Base-by-base conservation (phyloP, 2,888 invertebrate genomes). In the Caenorhabditis imperialis region DNA sequence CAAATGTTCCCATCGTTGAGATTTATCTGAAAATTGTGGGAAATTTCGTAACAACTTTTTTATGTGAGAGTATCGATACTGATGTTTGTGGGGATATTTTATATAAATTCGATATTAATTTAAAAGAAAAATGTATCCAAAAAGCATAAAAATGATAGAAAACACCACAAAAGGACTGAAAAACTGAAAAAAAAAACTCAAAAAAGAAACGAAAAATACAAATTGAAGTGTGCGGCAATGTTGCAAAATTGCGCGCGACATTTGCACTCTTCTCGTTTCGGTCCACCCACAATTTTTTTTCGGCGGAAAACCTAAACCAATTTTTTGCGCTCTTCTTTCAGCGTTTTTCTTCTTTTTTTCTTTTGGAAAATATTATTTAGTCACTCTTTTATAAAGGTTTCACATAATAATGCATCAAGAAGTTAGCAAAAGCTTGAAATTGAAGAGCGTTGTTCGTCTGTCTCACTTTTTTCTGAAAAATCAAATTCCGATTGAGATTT, bases 1-100 rank as follows among this genome's bases (percentile, higher is more conserved):
- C 22, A 10, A 44, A 18, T 20, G 58, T 51, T 7, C 51, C 58
- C 69, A 69, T 69, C 18, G 6, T 57, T 50, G 55, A 54, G 51
- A 50, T n/a, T n/a, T n/a, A n/a, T n/a, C n/a, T n/a, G n/a, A 12
- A 3, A 16, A 10, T 1, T 27, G 18, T 65, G 48, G 55, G 47
- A 16, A 63, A 63, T 47, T 54, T 37, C 47, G 42, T n/a, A n/a
- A n/a, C n/a, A n/a, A n/a, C n/a, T n/a, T n/a, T n/a, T n/a, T n/a
- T n/a, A n/a, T n/a, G n/a, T n/a, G n/a, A n/a, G n/a, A n/a, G n/a
- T n/a, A n/a, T n/a, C n/a, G n/a, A n/a, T n/a, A n/a, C n/a, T n/a
- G n/a, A n/a, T n/a, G n/a, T n/a, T n/a, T n/a, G n/a, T n/a, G n/a
- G n/a, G n/a, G n/a, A n/a, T n/a, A n/a, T n/a, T n/a, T n/a, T n/a